A percentile compares a stretch with the other conserved stretches of the same genome.
Conservation (phyloP, 2,797 vertebrate genomes). For the Anabacerthia variegaticeps region DNA sequence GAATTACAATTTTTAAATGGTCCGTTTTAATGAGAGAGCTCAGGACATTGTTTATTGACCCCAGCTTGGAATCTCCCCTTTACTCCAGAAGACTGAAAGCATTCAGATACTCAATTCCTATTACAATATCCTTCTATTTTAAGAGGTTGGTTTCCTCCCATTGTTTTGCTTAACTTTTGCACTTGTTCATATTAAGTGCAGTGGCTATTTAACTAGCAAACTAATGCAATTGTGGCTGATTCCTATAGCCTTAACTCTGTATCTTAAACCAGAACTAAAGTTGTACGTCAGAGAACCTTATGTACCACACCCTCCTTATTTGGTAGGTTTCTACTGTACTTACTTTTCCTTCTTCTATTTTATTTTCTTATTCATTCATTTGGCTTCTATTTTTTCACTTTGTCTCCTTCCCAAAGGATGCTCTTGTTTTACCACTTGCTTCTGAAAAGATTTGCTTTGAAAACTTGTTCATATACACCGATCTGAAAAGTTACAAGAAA, state of each 20-base stretch:
- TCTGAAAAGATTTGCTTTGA: background rate
- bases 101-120: background rate
- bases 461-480: background rate
- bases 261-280: background rate
- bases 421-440: background rate
- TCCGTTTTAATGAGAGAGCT: background rate
- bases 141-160: background rate
- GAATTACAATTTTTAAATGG: background rate
- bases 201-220: conserved; percentile 51
- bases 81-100: background rate
- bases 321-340: background rate
- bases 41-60: background rate
- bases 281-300: background rate
- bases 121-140: background rate
- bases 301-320: background rate
- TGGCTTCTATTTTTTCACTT: background rate
- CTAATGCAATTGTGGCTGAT: background rate
- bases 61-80: background rate
- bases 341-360: background rate
- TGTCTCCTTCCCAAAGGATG: background rate
- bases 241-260: background rate
- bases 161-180: background rate
- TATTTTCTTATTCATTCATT: background rate
- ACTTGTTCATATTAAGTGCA: background rate
- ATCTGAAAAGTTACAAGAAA: conserved; percentile 35